Conservation (phyloP, 2,797 vertebrate genomes). For the Parauchenoglanis punctatus region DNA sequence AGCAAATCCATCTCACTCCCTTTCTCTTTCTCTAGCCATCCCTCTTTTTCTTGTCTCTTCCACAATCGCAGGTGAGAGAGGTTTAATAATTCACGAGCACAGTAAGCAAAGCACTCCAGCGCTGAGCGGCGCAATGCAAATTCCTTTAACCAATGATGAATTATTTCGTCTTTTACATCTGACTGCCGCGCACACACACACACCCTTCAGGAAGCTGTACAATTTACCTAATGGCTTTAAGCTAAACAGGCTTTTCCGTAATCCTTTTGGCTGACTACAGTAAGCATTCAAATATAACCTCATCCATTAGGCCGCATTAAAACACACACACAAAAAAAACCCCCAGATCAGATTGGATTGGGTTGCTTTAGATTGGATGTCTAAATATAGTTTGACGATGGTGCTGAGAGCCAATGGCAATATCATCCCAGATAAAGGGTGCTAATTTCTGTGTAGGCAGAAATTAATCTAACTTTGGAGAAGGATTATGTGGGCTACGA, state of each 20-base stretch:
- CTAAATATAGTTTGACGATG: constrained; percentile 14
- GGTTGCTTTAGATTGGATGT: constrained; percentile 28
- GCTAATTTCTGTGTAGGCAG: background rate
- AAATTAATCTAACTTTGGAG: background rate
- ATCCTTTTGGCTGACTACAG: constrained; percentile 34
- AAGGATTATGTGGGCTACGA: background rate
- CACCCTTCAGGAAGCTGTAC: constrained; percentile 53
- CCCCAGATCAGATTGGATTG: constrained; percentile 35
- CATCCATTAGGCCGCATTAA: constrained; percentile 46
- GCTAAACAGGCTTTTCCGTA: constrained; percentile 51
- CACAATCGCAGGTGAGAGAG: constrained; percentile 64
- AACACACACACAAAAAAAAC: background rate
- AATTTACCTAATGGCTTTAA: constrained; percentile 69
- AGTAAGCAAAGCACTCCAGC: constrained; percentile 66
- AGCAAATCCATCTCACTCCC: constrained; percentile 27
- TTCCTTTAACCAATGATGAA: constrained; percentile 74
- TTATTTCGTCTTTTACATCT: constrained; percentile 69
- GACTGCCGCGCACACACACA: constrained; percentile 46
- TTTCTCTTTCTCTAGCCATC: constrained; percentile 6
- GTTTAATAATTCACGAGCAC: constrained; percentile 76
- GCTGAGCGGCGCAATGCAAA: constrained; percentile 64
- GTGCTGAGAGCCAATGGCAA: constrained; percentile 8
- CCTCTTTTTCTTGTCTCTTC: constrained; percentile 52
- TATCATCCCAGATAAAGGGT: background rate
- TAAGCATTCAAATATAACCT: constrained; percentile 38